Conservation (phyloP, 2,888 invertebrate genomes). For the Eupithecia tripunctaria region DNA sequence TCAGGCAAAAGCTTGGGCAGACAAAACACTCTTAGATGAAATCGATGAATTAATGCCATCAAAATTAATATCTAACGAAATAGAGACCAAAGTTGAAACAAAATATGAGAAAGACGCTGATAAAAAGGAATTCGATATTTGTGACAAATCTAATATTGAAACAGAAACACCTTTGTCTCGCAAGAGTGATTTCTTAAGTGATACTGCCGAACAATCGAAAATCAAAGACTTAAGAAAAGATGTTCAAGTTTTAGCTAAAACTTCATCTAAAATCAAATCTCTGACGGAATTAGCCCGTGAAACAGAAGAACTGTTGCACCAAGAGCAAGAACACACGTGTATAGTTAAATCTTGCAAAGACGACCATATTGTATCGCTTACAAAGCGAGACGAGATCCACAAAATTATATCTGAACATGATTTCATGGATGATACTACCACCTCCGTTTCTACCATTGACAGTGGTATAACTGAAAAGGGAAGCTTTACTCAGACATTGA, state of each 20-base stretch:
- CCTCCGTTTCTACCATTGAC: constrained; percentile 56
- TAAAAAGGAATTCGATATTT: constrained; percentile 43
- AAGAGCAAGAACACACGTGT: constrained; percentile 50
- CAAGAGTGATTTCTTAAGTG: constrained; percentile 13
- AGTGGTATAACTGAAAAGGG: constrained; percentile 58
- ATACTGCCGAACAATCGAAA: constrained; percentile 16
- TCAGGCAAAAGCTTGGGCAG: constrained; percentile 1
- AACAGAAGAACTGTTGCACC: constrained; percentile 54
- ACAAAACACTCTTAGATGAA: not conserved
- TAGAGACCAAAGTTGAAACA: not conserved
- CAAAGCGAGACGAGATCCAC: constrained; percentile 38
- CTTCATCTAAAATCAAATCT: constrained; percentile 41
- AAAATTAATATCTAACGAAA: not conserved
- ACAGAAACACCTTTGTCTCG: constrained; percentile 6
- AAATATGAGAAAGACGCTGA: constrained; percentile 54
- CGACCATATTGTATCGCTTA: constrained; percentile 30
- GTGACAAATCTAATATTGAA: constrained; percentile 13
- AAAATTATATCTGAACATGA: constrained; percentile 46
- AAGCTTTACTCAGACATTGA: constrained; percentile 52
- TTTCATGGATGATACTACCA: constrained; percentile 44
- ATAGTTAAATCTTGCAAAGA: constrained; percentile 42
- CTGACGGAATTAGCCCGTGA: constrained; percentile 48
- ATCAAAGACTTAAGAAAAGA: constrained; percentile 40
- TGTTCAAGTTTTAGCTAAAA: constrained; percentile 37
- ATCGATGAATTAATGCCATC: constrained; percentile 8